phyloP scores from a whole-genome alignment of 2,797 vertebrate genomes.

The Helostoma temminkii region DNA sequence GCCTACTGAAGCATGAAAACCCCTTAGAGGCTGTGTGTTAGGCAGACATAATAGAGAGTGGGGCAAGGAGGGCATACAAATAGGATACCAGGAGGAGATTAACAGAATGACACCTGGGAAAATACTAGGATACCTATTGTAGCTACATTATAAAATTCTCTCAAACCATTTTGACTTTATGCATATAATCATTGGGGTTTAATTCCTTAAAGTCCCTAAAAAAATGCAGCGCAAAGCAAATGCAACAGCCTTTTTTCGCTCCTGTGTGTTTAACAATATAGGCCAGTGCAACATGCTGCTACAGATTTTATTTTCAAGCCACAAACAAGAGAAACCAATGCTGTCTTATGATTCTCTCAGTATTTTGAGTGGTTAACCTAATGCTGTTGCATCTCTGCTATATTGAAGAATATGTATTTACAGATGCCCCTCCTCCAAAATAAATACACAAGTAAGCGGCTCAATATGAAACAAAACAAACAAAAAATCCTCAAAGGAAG shows the following conservation, averaged over 20 bases:
- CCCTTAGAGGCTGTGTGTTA: slow-evolving; percentile 34
- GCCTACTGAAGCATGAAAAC: slow-evolving; percentile 53
- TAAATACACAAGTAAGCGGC: too few relatives aligned
- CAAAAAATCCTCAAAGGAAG: too few relatives aligned
- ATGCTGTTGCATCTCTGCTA: too few relatives aligned
- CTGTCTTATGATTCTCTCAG: not conserved
- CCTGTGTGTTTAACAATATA: not conserved
- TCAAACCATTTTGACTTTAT: not conserved
- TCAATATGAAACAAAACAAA: too few relatives aligned
- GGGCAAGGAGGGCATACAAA: slow-evolving; percentile 10
- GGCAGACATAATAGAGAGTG: slow-evolving; percentile 13
- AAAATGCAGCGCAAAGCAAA: slow-evolving; percentile 6
- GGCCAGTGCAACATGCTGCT: not conserved
- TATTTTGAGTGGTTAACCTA: not conserved
- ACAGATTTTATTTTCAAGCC: slow-evolving; percentile 3
- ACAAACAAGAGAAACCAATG: slow-evolving; percentile 4
- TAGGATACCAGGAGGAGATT: slow-evolving; percentile 21
- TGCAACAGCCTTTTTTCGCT: not conserved
- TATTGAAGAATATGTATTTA: too few relatives aligned
- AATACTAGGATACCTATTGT: not conserved
- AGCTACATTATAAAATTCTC: not conserved
- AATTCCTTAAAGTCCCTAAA: slow-evolving; percentile 22
- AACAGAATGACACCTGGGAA: slow-evolving; percentile 2
- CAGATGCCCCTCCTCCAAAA: too few relatives aligned
- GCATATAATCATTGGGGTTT: not conserved